Conservation (phyloP, 92 coral and sea anemone species). For the Hydrozoanthus gracilis region DNA sequence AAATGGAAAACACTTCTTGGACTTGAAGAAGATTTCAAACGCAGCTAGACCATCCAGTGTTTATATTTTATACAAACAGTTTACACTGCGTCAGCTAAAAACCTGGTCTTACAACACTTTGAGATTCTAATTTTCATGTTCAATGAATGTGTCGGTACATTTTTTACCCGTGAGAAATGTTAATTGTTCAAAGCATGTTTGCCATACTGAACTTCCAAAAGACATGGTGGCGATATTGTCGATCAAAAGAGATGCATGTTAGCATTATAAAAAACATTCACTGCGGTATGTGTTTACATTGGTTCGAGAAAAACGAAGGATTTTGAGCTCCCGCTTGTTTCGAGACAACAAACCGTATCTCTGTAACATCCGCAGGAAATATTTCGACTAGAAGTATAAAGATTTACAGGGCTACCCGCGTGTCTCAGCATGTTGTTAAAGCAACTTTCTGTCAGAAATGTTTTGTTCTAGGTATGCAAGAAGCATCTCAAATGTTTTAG, state of each 20-base stretch:
- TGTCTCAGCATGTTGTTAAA: constrained; percentile 35
- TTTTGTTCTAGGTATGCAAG: constrained; percentile 4
- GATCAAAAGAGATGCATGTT: neutral
- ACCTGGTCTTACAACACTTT: neutral
- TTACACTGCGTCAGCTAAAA: neutral
- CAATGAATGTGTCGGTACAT: neutral
- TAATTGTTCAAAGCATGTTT: neutral
- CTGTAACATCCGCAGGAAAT: constrained; percentile 29
- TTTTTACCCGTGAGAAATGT: constrained; percentile 34
- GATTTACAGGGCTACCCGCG: constrained; percentile 8
- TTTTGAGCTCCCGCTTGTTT: constrained; percentile 4
- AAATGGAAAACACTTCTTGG: neutral
- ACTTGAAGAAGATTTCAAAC: neutral
- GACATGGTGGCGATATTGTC: constrained; percentile 10
- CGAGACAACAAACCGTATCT: neutral
- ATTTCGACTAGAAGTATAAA: constrained; percentile 25
- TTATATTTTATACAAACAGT: neutral
- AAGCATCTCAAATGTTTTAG: neutral
- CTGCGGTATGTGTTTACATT: neutral
- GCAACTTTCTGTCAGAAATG: constrained; percentile 23
- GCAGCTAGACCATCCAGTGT: neutral
- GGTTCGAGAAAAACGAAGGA: neutral
- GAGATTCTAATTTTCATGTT: neutral
- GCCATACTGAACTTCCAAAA: neutral
- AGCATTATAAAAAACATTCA: constrained; percentile 13